A percentile compares a stretch with the other conserved stretches of the same genome.
Evolutionary conservation across 1,140 invertebrate species (phyloP).

Genomic region (Pinna nobilis): DNA sequence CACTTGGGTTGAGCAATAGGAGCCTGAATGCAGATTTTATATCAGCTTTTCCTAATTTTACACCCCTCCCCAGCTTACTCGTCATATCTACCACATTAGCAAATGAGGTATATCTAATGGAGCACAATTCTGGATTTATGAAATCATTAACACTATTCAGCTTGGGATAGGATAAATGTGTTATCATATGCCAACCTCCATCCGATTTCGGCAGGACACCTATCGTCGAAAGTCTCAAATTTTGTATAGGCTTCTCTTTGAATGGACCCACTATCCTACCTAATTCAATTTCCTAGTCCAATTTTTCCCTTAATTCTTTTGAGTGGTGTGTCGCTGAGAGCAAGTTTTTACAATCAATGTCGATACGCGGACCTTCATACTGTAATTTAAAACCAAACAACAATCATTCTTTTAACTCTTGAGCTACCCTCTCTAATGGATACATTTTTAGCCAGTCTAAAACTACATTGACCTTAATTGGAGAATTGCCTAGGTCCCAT

Average conservation of each 20-base stretch:
- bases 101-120: constrained; percentile 27
- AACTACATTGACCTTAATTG: not conserved
- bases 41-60: not conserved
- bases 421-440: not conserved
- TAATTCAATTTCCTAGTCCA: not conserved
- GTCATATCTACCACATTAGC: constrained; percentile 5
- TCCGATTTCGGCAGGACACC: constrained; percentile 31
- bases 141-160: constrained; percentile 4
- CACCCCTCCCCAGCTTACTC: not conserved
- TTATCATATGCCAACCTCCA: too few relatives aligned
- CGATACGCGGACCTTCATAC: constrained; percentile 5
- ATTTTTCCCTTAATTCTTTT: not conserved
- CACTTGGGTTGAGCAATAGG: not conserved
- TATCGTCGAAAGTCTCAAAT: constrained; percentile 25
- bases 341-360: constrained; percentile 7
- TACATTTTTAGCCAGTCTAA: constrained; percentile 9
- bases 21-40: constrained; percentile 17
- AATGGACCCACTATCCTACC: constrained; percentile 25
- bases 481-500: not conserved
- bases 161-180: constrained; percentile 25
- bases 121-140: constrained; percentile 6
- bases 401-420: not conserved
- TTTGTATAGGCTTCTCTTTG: constrained; percentile 9
- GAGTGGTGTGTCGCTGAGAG: not conserved
- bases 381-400: constrained; percentile 20